Percentiles rank a stretch among this genome's conserved stretches.
phyloP scores from a whole-genome alignment of 92 coral and sea anemone species.

The Zoanthus gigantus region DNA sequence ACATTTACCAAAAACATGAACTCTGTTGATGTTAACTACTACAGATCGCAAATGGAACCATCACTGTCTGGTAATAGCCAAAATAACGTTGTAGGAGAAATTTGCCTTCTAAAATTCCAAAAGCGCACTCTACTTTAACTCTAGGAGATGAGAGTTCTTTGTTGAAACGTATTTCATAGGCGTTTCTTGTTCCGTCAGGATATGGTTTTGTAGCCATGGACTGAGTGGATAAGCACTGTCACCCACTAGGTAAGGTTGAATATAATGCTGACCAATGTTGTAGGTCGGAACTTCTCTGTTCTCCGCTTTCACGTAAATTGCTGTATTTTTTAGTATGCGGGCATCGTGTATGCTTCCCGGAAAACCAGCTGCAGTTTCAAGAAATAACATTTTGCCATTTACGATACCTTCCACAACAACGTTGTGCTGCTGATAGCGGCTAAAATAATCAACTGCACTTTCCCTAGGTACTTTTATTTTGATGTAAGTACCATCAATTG shows the following conservation, averaged over 20 bases:
- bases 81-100: no score
- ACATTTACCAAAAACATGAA: no score
- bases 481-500: no score
- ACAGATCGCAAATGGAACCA: no score
- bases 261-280: constrained; percentile 7
- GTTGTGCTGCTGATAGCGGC: neutral
- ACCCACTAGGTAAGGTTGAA: constrained; percentile 56
- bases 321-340: neutral
- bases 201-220: constrained; percentile 63
- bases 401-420: neutral
- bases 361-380: neutral
- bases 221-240: constrained; percentile 59
- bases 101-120: constrained; percentile 45
- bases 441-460: neutral
- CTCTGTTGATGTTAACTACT: no score
- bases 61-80: no score
- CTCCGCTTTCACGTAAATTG: neutral
- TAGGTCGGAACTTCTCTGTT: neutral
- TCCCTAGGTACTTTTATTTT: neutral
- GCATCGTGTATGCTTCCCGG: constrained; percentile 1
- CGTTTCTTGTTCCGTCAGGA: constrained; percentile 62
- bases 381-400: neutral
- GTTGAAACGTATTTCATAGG: constrained; percentile 51
- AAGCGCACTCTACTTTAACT: constrained; percentile 49
- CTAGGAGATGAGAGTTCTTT: constrained; percentile 5